Conservation (phyloP, 2,113 vertebrate species). For the Balaenoptera acutorostrata region DNA sequence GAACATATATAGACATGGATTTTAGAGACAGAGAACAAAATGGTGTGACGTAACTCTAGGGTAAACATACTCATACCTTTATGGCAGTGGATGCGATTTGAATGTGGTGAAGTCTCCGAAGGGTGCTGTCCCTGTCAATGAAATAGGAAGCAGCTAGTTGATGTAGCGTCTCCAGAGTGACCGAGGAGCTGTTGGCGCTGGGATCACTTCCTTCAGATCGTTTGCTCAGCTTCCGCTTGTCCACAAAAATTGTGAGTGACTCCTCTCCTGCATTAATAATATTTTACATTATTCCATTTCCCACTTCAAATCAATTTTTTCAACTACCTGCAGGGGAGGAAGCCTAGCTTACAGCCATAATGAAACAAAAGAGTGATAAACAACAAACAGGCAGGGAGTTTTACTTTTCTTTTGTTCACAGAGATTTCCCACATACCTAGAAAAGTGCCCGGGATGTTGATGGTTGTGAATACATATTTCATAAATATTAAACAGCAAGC, state of each 20-base stretch:
- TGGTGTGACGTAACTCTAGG: fast-evolving
- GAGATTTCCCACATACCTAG: not conserved
- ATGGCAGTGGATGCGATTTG: constrained; percentile 90
- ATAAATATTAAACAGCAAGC: not conserved
- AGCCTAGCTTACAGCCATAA: not conserved
- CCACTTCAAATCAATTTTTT: not conserved
- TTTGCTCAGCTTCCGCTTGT: constrained; percentile 95
- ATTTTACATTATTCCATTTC: not conserved
- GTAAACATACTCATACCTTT: constrained; percentile 79
- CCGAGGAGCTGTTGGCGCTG: constrained; percentile 84
- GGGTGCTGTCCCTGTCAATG: constrained; percentile 87
- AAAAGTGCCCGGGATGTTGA: not conserved
- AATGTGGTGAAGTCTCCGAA: constrained; percentile 88
- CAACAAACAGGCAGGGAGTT: not conserved
- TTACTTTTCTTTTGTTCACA: not conserved
- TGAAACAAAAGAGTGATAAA: not conserved
- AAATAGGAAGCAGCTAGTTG: constrained; percentile 90
- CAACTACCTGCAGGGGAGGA: not conserved
- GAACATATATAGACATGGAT: not conserved
- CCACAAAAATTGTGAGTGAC: constrained; percentile 97
- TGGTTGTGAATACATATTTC: not conserved
- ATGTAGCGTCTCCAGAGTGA: constrained; percentile 84
- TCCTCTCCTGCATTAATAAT: constrained; percentile 88
- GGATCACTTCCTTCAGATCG: constrained; percentile 87
- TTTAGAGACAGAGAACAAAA: not conserved